Conservation (phyloP, 2,888 invertebrate species). For the Drosophila merina region DNA sequence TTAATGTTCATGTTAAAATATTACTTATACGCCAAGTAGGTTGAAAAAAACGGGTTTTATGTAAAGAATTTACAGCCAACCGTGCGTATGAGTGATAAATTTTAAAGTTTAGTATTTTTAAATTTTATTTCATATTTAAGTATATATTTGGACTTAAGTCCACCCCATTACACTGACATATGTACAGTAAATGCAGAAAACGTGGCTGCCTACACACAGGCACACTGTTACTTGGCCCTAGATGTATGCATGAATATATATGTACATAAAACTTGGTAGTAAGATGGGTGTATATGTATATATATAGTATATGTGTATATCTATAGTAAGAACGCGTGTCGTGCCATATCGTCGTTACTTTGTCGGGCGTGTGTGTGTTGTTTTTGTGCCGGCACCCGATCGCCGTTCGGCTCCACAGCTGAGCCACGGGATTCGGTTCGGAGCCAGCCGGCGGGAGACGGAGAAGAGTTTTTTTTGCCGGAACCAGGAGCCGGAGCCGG, state of each 20-base stretch:
- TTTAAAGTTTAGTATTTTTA: not conserved
- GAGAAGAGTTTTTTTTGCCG: constrained; percentile 9
- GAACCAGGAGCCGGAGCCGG: constrained; percentile 26
- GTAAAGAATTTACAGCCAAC: too few relatives aligned
- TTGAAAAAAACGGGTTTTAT: too few relatives aligned
- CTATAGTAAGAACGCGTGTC: constrained; percentile 19
- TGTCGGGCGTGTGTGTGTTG: constrained; percentile 29
- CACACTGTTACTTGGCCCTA: constrained; percentile 41
- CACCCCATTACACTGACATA: constrained; percentile 28
- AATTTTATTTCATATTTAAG: not conserved
- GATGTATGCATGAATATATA: constrained; percentile 33
- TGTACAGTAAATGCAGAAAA: constrained; percentile 30
- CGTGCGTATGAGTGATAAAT: not conserved
- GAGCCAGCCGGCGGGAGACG: constrained; percentile 23
- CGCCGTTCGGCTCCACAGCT: constrained; percentile 56
- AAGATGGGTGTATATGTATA: constrained; percentile 6
- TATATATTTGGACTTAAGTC: constrained; percentile 13
- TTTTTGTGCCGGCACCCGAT: constrained; percentile 71
- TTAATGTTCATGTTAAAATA: too few relatives aligned
- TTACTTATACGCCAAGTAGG: too few relatives aligned
- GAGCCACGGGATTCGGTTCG: constrained; percentile 27
- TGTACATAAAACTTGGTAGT: constrained; percentile 13
- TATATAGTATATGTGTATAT: constrained; percentile 18
- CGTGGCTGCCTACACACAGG: constrained; percentile 43
- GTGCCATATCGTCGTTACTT: constrained; percentile 50